Conservation (phyloP, 2,797 vertebrate genomes). For the Anolis apletophallus region DNA sequence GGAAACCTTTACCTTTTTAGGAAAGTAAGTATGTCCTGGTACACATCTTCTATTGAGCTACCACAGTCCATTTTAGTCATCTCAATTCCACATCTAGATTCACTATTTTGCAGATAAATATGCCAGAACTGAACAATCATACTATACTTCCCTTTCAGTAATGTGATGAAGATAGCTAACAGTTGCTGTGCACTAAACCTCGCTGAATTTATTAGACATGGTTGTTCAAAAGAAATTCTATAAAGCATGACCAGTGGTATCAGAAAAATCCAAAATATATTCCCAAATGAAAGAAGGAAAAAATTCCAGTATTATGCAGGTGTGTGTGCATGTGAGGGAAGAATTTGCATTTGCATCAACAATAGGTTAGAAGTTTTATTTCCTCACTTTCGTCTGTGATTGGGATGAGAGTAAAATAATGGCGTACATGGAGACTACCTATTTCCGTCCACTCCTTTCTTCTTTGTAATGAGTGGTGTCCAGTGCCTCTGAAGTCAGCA, state of each 20-base stretch:
- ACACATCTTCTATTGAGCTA: too few relatives aligned
- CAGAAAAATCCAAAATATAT: neutral
- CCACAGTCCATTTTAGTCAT: neutral
- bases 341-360: neutral
- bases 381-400: neutral
- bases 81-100: neutral
- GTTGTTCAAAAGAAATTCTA: neutral
- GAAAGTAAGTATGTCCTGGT: neutral
- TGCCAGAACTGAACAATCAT: neutral
- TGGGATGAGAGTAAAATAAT: neutral
- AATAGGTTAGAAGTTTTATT: neutral
- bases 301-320: neutral
- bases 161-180: neutral
- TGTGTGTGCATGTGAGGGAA: too few relatives aligned
- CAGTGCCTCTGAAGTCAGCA: too few relatives aligned
- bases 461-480: too few relatives aligned
- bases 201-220: neutral
- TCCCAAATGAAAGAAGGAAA: neutral
- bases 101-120: neutral
- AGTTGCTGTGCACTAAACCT: too few relatives aligned
- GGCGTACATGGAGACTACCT: neutral
- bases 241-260: too few relatives aligned
- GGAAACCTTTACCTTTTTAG: too few relatives aligned
- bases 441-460: neutral
- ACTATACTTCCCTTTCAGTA: neutral